Base-by-base conservation (phyloP, 1,140 invertebrate genomes). In the Caerostris darwini region DNA sequence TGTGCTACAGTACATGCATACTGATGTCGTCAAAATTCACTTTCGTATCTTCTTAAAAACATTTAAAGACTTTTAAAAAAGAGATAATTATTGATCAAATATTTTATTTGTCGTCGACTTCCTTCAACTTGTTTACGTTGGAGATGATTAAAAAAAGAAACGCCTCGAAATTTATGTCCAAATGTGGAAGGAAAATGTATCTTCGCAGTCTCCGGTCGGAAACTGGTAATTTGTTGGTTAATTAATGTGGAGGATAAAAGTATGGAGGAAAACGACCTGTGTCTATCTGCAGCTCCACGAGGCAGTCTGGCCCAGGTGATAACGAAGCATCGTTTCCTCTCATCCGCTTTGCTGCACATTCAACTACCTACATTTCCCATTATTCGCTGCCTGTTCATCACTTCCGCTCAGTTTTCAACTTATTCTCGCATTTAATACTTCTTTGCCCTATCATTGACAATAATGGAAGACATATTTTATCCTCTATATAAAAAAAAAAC, bases 221-320 rank as follows among this genome's bases (percentile, higher is more conserved):
- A 56, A 59, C 83, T 58, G 83, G 56, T 85, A 57, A 85, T 85
- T 56, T 85, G 83, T 17, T 59, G 83, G 83, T 85, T 85, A 85
- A 85, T 85, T 85, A 85, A 17, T 85, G 83, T 34, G 83, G 54
- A 57, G 83, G 34, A 81, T 81, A 34, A 90, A 90, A 90, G 53
- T 56, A 77, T 90, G 88, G n/a, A 90, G 61, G 90, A 91, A 91
- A 91, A 19, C 19, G 58, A 91, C 71, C 90, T 91, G 90, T 91
- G 90, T 85, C 83, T 91, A 91, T 92, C 81, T 92, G 81, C n/a
- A 54, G 19, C 34, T 54, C 6, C 90, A 92, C 34, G 7, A 92
- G 81, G 53, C 90, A 92, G 90, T 58, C 90, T 92, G 90, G 17
- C 58, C 90, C 90, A 92, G 81, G 90, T 92, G 90, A 92, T 92